These are phyloP conservation scores for Clusia tigrina DNA, from an alignment of 2,888 invertebrate species.

Conservation along the genomic window DNA sequence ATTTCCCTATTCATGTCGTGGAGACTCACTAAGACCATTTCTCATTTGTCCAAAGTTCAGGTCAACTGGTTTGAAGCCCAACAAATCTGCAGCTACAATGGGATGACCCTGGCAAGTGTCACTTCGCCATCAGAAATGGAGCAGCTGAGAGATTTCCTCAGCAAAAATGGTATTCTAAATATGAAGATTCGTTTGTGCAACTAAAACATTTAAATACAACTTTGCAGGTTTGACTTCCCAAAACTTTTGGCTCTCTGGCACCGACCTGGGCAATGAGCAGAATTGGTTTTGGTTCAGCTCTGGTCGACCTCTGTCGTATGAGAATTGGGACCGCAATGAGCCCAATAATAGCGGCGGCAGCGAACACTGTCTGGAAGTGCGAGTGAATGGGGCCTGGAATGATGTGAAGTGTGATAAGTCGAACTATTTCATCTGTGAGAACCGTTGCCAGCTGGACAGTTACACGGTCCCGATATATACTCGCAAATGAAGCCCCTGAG, in stretches of 20 bases:
- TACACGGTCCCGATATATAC: conserved; percentile 23
- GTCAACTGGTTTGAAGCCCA: conserved; percentile 41
- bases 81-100: conserved; percentile 33
- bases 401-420: conserved; percentile 22
- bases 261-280: conserved; percentile 24
- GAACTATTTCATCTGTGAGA: conserved; percentile 39
- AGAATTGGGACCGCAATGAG: conserved; percentile 26
- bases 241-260: conserved; percentile 40
- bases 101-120: conserved; percentile 37
- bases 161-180: conserved; percentile 24
- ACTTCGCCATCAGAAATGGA: conserved; percentile 26
- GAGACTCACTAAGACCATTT: no score
- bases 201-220: background rate
- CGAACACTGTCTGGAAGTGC: conserved; percentile 33
- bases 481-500: no score
- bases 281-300: conserved; percentile 39
- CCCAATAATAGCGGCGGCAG: background rate
- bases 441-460: conserved; percentile 22
- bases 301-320: conserved; percentile 35
- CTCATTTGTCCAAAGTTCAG: background rate
- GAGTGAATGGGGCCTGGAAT: conserved; percentile 32
- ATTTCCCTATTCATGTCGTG: no score
- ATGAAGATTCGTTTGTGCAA: background rate
- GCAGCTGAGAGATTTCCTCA: conserved; percentile 23
- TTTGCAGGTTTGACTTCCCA: background rate